Percentiles rank a stretch among this genome's conserved stretches.
Evolutionary conservation across 2,888 invertebrate genomes (phyloP).

Genomic region (Melitaea athalia): DNA sequence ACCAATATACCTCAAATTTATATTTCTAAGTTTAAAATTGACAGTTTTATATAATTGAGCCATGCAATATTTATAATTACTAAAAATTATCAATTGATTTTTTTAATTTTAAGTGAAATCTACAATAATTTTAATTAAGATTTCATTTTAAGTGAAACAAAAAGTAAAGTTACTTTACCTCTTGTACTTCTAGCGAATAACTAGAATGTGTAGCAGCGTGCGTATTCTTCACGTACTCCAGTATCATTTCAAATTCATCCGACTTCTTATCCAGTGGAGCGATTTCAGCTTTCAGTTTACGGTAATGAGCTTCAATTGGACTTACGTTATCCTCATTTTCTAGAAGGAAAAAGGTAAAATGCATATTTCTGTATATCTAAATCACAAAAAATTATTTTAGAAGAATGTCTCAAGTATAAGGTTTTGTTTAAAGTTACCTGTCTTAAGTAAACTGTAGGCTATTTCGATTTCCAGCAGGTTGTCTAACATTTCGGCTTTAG

Average conservation of each 20-base stretch:
- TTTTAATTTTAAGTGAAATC: too few species aligned
- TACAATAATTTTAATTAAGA: too few species aligned
- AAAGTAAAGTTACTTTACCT: slow-evolving; percentile 48
- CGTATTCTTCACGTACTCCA: slow-evolving; percentile 93
- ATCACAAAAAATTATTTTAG: neutral
- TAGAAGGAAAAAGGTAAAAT: slow-evolving; percentile 29
- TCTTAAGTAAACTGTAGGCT: slow-evolving; percentile 93
- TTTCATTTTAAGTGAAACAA: too few species aligned
- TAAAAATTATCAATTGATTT: too few species aligned
- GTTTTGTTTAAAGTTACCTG: slow-evolving; percentile 52
- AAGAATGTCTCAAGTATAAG: neutral
- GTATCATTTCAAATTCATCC: slow-evolving; percentile 88
- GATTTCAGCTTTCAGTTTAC: slow-evolving; percentile 92
- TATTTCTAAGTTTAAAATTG: too few species aligned
- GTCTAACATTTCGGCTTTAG: slow-evolving; percentile 92
- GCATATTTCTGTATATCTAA: neutral
- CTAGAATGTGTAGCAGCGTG: slow-evolving; percentile 94
- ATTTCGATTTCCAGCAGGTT: slow-evolving; percentile 97
- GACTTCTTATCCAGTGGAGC: slow-evolving; percentile 84
- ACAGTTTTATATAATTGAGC: too few species aligned
- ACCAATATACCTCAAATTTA: neutral
- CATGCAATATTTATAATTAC: too few species aligned
- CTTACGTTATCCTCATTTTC: slow-evolving; percentile 54
- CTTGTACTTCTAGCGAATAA: slow-evolving; percentile 61
- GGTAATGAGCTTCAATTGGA: slow-evolving; percentile 93